Evolutionary conservation across 2,113 vertebrate genomes (phyloP).

Genomic region (Phylloscopus whistleri): DNA sequence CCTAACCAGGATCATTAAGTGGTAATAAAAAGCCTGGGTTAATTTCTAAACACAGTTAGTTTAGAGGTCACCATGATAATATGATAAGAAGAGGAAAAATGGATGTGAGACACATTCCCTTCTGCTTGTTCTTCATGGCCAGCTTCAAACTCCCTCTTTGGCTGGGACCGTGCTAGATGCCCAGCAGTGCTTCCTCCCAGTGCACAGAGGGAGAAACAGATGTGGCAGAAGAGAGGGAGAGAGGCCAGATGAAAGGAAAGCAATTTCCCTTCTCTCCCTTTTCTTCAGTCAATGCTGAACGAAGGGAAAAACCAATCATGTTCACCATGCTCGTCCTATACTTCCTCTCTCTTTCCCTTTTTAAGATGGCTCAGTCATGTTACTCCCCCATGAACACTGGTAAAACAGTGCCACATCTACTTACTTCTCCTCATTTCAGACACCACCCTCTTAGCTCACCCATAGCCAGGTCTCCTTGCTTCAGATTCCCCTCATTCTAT

Average conservation of each 20-base stretch:
- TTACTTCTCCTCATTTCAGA: background rate
- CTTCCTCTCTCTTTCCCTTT: background rate
- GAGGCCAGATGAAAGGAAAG: background rate
- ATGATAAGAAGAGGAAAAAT: background rate
- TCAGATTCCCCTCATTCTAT: background rate
- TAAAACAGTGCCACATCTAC: background rate
- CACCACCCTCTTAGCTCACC: background rate
- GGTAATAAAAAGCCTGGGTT: background rate
- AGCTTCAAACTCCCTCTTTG: accelerated
- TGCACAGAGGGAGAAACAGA: background rate
- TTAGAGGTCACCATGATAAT: background rate
- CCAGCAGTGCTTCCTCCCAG: background rate
- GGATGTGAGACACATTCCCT: background rate
- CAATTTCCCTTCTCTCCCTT: background rate
- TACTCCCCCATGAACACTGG: background rate
- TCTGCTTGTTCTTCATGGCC: accelerated
- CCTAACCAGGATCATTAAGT: background rate
- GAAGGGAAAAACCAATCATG: background rate
- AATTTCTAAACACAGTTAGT: background rate
- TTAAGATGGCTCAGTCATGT: background rate
- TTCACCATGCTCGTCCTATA: accelerated
- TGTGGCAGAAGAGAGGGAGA: background rate
- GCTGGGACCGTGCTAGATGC: background rate
- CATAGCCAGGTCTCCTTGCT: background rate
- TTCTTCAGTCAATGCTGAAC: background rate